Evolutionary conservation across 2,113 vertebrate species (phyloP).

Genomic region (Alectura lathami): DNA sequence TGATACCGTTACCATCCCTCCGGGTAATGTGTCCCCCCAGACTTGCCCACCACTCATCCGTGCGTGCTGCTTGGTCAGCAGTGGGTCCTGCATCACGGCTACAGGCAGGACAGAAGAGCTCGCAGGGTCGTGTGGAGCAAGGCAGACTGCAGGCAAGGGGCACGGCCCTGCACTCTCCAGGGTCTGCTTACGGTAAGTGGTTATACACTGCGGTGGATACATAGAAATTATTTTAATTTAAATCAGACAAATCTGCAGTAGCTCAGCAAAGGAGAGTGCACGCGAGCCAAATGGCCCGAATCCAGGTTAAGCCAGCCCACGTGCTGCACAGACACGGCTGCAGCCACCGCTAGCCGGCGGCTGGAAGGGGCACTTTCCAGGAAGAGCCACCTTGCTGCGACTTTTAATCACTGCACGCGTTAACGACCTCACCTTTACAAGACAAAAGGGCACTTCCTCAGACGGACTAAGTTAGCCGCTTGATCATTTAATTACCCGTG

Average conservation of each 20-base stretch:
- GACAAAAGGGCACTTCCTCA: neutral
- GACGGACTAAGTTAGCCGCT: neutral
- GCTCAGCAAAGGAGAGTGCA: neutral
- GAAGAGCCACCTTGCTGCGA: neutral
- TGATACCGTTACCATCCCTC: neutral
- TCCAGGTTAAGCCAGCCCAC: neutral
- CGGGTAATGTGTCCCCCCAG: neutral
- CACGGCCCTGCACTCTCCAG: accelerated
- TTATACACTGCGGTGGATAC: neutral
- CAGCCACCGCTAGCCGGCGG: neutral
- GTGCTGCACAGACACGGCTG: neutral
- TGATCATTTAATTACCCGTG: constrained; percentile 29
- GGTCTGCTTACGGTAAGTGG: neutral
- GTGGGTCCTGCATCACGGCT: accelerated
- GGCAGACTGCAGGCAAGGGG: neutral
- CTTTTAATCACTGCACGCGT: neutral
- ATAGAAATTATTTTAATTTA: constrained; percentile 16
- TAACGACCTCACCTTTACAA: neutral
- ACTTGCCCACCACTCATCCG: accelerated
- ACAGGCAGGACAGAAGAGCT: neutral
- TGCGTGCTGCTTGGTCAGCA: accelerated
- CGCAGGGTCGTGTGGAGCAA: accelerated
- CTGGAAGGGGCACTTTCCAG: neutral
- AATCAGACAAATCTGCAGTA: neutral
- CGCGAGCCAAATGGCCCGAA: neutral